Evolutionary conservation across 2,113 vertebrate genomes (phyloP), one percentile per base, ranked within the genome.

Genomic region (Nerophis ophidion): DNA sequence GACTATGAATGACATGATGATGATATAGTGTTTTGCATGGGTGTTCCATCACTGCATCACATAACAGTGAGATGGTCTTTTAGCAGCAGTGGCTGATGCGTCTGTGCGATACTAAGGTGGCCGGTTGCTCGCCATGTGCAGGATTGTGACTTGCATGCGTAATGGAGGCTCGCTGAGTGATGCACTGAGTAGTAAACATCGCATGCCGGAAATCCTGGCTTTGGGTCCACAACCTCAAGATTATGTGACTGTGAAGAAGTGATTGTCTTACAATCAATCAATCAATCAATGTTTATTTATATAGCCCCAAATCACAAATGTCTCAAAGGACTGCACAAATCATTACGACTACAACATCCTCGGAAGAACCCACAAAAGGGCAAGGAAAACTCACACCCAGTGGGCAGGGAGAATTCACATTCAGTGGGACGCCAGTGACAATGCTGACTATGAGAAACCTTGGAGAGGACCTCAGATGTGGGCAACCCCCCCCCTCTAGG

Each of bases 51-150:
- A 16, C 14, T 54, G 10, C 53, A 17, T 40, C 40, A 17, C 9
- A 55, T 56, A 40, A 17, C 35, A 56, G 36, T 16, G 53, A 7
- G 53, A 40, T 54, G 52, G 34, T 56, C 53, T n/a, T 56, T 56
- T 10, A 12, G 54, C n/a, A 16, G 53, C 35, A 40, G 53, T 11
- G 16, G 53, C 51, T 38, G 36, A 53, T 51, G 49, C 33, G 19
- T 34, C 51, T 11, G 35, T 19, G 6, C 34, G 17, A 55, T 42
- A 55, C n/a, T 40, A n/a, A 40, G 36, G 38, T 56, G 16, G 16
- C 3, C 3, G 40, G 17, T 40, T 19, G 11, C 10, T 56, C 11
- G 17, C 38, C 54, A 56, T 11, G 11, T 17, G 35, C 53, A 56
- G 9, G 53, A 17, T 38, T 56, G 36, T 56, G 54, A 42, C 54